Evolutionary conservation across 2,888 invertebrate genomes (phyloP), one percentile per base, ranked within the genome.

Genomic region (Cotesia congregata): DNA sequence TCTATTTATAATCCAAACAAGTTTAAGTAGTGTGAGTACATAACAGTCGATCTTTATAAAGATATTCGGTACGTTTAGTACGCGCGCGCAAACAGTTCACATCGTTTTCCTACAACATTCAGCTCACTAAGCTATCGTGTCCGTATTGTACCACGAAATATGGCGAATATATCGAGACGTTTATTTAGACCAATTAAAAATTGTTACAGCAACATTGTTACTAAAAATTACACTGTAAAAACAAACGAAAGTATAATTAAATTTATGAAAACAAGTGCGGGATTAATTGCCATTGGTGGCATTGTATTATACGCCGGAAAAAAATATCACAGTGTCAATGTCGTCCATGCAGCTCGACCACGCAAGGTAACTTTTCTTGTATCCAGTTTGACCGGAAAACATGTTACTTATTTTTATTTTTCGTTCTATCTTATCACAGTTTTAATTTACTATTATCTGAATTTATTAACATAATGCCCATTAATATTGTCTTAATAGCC

Each of bases 301-400:
- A 85, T 90, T 61, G 88, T 90, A 6, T 85, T 91, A 64, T 88
- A 90, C 79, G 82, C 90, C 20, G 88, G 89, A 65, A 90, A 90
- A 82, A 91, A 90, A 85, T 88, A 88, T 72, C 81, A 86, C 41
- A 89, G 87, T 82, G 83, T 85, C 12, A 87, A 86, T 76, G 87
- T 89, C 78, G 91, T 92, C 7, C 87, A 91, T 84, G 92, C 93
- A 59, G 88, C 91, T 72, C 92, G 91, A 84, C 80, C 90, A 70
- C 91, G 90, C 85, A 91, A 90, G 88, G 91, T 91, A 88, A 89
- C 89, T 87, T 72, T 71, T 75, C 77, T 69, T 70, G 40, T 68
- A 68, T 41, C 38, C 17, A n/a, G 68, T 17, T 15, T 39, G 12
- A 39, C 39, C 67, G 67, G 30, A 67, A 67, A 67, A 67, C 67